These are phyloP conservation scores for Girardinichthys multiradiatus DNA, from an alignment of 2,113 vertebrate genomes.

Conservation along the genomic window DNA sequence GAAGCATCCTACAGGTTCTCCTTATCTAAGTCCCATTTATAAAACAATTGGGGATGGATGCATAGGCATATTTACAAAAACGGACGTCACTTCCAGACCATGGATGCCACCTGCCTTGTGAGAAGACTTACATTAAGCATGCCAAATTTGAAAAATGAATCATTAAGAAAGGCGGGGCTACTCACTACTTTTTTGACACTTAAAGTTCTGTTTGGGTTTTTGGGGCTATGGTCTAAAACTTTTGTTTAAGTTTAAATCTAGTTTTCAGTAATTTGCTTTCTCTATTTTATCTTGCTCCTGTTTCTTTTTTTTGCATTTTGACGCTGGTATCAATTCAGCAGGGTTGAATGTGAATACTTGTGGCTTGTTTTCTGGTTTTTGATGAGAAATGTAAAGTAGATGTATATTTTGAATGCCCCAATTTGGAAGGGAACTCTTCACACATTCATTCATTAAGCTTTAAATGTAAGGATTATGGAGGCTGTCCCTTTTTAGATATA, in stretches of 20 bases:
- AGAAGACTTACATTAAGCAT: neutral
- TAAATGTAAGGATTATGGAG: constrained; percentile 39
- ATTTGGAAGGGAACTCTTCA: constrained; percentile 54
- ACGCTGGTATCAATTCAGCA: neutral
- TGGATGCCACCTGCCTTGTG: too few species aligned
- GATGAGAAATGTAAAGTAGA: neutral
- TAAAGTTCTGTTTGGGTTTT: neutral
- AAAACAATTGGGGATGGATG: neutral
- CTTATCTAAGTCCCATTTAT: neutral
- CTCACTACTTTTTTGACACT: neutral
- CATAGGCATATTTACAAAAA: neutral
- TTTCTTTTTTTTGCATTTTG: neutral
- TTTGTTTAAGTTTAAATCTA: neutral
- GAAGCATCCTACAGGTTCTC: neutral
- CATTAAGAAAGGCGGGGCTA: neutral
- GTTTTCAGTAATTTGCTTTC: neutral
- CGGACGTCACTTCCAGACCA: neutral
- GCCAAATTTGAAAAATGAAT: neutral
- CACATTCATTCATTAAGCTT: constrained; percentile 49
- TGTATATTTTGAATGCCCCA: constrained; percentile 23
- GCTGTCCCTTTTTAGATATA: constrained; percentile 36
- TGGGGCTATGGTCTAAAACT: neutral
- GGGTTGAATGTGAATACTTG: neutral
- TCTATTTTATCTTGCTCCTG: neutral
- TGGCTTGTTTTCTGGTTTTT: neutral